Base-by-base conservation (phyloP, 2,113 vertebrate genomes). In the Malurus cyaneus region DNA sequence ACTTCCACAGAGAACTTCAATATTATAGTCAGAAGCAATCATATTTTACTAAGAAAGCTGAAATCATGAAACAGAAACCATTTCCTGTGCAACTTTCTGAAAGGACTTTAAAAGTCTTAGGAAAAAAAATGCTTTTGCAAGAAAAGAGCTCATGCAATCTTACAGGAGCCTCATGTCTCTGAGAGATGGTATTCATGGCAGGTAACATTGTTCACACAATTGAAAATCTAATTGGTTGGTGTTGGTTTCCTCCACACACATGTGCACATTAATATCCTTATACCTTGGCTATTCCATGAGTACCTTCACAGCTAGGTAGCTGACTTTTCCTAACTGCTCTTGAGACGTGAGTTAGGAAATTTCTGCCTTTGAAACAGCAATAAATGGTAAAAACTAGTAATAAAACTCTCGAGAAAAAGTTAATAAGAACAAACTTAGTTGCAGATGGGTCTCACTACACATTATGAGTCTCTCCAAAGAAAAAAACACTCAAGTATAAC, bases 1-100 rank as follows among this genome's bases (percentile, higher is more conserved):
- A 81, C 36, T 95, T 97, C 61, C 78, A 80, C 62, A 54, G 83
- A 97, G 87, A 93, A 95, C 74, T 90, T 89, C 85, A 81, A 92
- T 24, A 39, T 77, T 92, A 85, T 69, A 92, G 86, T 93, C 89
- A 65, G 86, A 96, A 94, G 76, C 21, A 79, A 65, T 73, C 49
- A 50, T 86, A 93, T 93, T 93, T 97, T 95, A 66, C 70, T 93
- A 94, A 91, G 73, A 88, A 96, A 85, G 18, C 47, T 81, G 57
- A 91, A 79, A 49, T 66, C 81, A 64, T 80, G 74, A 92, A 96
- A 93, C 6, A 3, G 72, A 95, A 96, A 88, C 47, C 31, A 67
- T 44, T 62, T 42, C 69, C 21, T 32, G 88, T 64, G 39, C 42
- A 92, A 87, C 69, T 71, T 62, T 66, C n/a, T 80, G n/a, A 92